phyloP scores from a whole-genome alignment of 2,888 invertebrate genomes.

The Odontomyia ornata region DNA sequence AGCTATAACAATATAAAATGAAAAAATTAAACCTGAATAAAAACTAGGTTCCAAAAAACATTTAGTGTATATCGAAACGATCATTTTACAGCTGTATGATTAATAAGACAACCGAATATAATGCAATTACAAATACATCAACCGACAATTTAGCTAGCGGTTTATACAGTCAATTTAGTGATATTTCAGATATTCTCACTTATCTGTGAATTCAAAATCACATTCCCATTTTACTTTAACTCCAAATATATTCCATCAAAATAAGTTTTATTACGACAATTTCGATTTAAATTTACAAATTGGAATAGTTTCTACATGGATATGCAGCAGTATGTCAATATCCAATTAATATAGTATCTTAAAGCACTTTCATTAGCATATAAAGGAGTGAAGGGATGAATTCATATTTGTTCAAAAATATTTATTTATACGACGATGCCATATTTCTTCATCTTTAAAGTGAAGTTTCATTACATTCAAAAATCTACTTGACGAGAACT shows the following conservation, averaged over 20 bases:
- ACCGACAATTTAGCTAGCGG: not conserved
- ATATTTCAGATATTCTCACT: not conserved
- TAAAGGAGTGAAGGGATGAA: not conserved
- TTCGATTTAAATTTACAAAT: not conserved
- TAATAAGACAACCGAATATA: not conserved
- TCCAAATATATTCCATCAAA: too few relatives aligned
- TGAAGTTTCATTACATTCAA: not conserved
- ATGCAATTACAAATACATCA: not conserved
- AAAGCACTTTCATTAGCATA: not conserved
- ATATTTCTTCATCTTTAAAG: too few relatives aligned
- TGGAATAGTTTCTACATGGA: not conserved
- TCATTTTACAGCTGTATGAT: too few relatives aligned
- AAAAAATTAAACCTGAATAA: conserved; percentile 11
- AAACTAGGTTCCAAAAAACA: not conserved
- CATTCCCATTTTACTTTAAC: too few relatives aligned
- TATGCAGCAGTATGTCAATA: not conserved
- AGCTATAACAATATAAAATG: conserved; percentile 36
- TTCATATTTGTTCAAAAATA: not conserved
- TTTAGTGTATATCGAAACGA: not conserved
- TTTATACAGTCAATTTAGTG: not conserved
- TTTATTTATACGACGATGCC: not conserved
- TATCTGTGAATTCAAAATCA: not conserved
- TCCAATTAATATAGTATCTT: not conserved
- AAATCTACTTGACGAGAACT: not conserved
- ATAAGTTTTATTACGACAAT: not conserved